Conservation (phyloP, 2,888 invertebrate species). For the Marronus borbonicus region DNA sequence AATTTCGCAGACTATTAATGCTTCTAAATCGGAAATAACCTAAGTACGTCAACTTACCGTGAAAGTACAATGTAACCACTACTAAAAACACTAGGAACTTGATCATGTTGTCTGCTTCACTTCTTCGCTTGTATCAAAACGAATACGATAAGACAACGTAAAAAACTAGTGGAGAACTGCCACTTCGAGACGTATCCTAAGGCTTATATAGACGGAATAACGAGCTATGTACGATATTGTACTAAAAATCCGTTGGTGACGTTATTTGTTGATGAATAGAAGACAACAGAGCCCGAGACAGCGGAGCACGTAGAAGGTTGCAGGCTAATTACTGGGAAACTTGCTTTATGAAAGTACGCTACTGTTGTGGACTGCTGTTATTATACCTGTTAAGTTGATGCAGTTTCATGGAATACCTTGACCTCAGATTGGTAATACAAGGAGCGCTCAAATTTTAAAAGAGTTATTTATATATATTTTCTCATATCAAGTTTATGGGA, state of each 20-base stretch:
- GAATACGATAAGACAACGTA: neutral
- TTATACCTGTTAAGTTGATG: neutral
- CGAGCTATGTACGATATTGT: neutral
- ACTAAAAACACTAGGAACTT: conserved; percentile 3
- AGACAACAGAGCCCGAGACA: neutral
- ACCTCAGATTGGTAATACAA: neutral
- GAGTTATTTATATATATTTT: too few species aligned
- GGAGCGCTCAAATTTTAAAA: neutral
- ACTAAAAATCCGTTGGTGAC: conserved; percentile 7
- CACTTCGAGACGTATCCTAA: neutral
- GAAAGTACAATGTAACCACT: neutral
- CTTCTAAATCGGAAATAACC: neutral
- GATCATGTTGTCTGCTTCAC: neutral
- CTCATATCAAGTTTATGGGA: too few species aligned
- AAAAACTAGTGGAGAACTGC: conserved; percentile 7
- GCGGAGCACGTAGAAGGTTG: neutral
- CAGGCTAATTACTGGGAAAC: neutral
- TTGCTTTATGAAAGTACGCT: neutral
- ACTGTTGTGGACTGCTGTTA: neutral
- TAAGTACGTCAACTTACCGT: conserved; percentile 7
- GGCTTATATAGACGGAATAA: neutral
- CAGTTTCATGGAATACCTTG: neutral
- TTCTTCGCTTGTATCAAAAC: neutral
- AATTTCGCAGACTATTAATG: too few species aligned
- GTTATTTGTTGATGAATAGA: conserved; percentile 4